These are phyloP conservation scores for Odontocolon sp. DNA, from an alignment of 2,888 invertebrate species.

Conservation along the genomic window DNA sequence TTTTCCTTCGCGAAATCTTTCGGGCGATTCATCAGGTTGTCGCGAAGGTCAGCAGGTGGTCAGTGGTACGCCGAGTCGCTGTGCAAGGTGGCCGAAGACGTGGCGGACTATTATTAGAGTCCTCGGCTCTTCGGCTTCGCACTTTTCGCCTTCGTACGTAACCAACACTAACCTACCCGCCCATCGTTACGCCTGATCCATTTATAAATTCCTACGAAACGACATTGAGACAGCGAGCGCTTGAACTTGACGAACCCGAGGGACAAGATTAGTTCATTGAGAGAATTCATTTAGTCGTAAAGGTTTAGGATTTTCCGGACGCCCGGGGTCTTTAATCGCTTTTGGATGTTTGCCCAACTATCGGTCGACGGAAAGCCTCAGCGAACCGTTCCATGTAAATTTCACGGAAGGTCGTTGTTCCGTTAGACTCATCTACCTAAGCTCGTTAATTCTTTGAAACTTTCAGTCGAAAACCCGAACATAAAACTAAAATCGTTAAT, in stretches of 20 bases:
- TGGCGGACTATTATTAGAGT: constrained; percentile 58
- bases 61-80: constrained; percentile 35
- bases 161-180: constrained; percentile 49
- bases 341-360: constrained; percentile 41
- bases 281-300: not conserved
- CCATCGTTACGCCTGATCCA: constrained; percentile 18
- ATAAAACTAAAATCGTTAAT: no score
- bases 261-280: constrained; percentile 48
- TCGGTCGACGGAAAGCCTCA: not conserved
- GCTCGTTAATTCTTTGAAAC: constrained; percentile 19
- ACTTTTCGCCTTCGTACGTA: constrained; percentile 15
- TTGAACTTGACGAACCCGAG: constrained; percentile 47
- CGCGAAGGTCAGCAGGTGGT: constrained; percentile 58
- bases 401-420: constrained; percentile 50
- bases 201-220: constrained; percentile 50
- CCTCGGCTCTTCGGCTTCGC: not conserved
- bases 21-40: constrained; percentile 41
- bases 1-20: not conserved
- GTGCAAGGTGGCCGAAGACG: constrained; percentile 60
- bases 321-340: not conserved
- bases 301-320: constrained; percentile 31
- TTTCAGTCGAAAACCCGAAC: not conserved
- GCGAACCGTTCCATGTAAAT: constrained; percentile 9
- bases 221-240: not conserved
- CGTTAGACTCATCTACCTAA: constrained; percentile 25